phyloP scores from a whole-genome alignment of 2,113 vertebrate species.

The Ceyx margarethae region DNA sequence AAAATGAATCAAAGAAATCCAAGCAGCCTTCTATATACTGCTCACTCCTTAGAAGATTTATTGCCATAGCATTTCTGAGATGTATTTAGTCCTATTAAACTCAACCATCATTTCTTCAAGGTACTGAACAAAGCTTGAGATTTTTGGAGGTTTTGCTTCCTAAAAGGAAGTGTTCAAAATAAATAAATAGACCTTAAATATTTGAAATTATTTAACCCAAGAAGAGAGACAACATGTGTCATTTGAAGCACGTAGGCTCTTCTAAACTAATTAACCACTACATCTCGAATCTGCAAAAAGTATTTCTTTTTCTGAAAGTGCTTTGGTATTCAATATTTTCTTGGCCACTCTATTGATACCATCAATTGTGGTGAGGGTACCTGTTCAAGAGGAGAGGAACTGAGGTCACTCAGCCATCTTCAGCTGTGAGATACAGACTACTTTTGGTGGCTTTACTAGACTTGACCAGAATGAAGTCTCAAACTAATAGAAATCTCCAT shows the following conservation, averaged over 20 bases:
- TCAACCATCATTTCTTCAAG: not conserved
- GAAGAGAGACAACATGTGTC: not conserved
- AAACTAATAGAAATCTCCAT: not conserved
- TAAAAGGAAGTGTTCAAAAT: not conserved
- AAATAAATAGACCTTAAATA: not conserved
- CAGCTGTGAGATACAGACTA: not conserved
- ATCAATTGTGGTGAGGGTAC: not conserved
- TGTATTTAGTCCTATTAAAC: not conserved
- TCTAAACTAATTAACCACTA: not conserved
- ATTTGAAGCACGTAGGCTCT: not conserved
- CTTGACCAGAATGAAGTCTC: not conserved
- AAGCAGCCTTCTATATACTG: not conserved
- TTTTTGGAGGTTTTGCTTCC: not conserved
- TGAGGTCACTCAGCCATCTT: not conserved
- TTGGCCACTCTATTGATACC: not conserved
- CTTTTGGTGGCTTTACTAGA: conserved; percentile 9
- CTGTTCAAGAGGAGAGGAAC: not conserved
- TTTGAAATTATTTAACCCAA: not conserved
- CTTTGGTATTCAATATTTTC: not conserved
- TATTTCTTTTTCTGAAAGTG: not conserved
- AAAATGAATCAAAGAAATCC: not conserved
- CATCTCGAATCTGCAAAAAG: not conserved
- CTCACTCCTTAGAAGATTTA: not conserved
- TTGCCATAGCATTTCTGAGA: not conserved
- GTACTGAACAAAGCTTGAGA: not conserved